Evolutionary conservation across 2,797 vertebrate species (phyloP).

Genomic region (Rhabdophis nuchalis): DNA sequence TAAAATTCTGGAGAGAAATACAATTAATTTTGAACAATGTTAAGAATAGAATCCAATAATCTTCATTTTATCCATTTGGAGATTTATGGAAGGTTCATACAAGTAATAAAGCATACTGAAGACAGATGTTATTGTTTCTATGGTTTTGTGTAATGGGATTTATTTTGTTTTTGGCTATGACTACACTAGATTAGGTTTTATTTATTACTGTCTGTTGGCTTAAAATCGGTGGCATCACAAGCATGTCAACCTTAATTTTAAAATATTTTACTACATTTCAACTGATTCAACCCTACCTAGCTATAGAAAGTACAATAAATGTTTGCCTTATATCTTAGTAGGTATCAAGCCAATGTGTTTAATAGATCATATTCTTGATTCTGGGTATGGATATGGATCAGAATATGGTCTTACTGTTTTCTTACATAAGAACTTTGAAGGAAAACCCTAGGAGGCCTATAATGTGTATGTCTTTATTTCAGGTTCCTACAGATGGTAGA

Average conservation of each 20-base stretch:
- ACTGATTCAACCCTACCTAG: background rate
- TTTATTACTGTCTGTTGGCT: background rate
- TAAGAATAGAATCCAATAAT: slow-evolving; percentile 1
- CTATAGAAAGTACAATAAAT: background rate
- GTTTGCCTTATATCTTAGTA: background rate
- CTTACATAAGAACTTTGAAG: background rate
- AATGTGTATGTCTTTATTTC: background rate
- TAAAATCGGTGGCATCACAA: background rate
- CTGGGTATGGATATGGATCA: background rate
- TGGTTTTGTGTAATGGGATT: slow-evolving; percentile 10
- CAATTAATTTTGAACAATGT: slow-evolving; percentile 21
- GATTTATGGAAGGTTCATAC: background rate
- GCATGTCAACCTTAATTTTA: background rate
- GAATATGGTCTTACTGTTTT: background rate
- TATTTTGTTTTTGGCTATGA: background rate
- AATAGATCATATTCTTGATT: background rate
- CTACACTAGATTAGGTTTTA: background rate
- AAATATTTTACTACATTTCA: background rate
- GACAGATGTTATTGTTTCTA: background rate
- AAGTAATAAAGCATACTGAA: slow-evolving; percentile 15
- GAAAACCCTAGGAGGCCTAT: background rate
- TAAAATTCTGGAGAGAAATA: slow-evolving; percentile 14
- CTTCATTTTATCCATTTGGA: background rate
- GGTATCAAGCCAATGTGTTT: background rate
- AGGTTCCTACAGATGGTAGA: background rate